phyloP scores from a whole-genome alignment of 1,140 invertebrate genomes.

The Caenorhabditis latens region DNA sequence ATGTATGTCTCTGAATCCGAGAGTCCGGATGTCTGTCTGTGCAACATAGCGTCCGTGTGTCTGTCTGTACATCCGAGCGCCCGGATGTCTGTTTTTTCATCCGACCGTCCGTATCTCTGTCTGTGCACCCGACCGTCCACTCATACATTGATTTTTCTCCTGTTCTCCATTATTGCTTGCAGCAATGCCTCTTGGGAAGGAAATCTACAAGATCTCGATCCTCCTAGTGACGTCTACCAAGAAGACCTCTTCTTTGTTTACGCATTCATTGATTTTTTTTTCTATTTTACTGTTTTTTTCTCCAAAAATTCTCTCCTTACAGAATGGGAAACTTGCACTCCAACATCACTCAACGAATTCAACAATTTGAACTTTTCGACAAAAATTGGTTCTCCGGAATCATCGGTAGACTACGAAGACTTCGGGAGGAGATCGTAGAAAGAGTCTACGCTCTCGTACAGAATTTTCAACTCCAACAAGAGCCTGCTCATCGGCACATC shows the following conservation, averaged over 20 bases:
- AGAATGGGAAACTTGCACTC: not conserved
- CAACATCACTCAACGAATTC: not conserved
- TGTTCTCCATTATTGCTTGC: no score
- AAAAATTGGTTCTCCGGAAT: not conserved
- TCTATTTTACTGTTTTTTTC: not conserved
- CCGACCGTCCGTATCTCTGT: no score
- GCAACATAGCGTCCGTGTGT: no score
- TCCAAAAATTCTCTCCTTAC: not conserved
- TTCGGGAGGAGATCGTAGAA: not conserved
- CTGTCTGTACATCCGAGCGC: no score
- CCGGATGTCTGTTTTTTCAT: no score
- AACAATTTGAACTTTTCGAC: not conserved
- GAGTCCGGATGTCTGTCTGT: no score
- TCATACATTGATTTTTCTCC: no score
- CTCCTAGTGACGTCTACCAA: no score
- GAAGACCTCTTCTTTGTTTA: not conserved
- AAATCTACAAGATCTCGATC: no score
- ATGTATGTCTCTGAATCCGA: no score
- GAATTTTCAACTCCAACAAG: not conserved
- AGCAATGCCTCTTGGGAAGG: no score
- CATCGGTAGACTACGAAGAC: not conserved
- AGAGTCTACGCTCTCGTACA: not conserved
- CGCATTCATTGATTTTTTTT: not conserved
- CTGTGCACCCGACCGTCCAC: no score
- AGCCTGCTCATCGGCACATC: not conserved